phyloP scores from a whole-genome alignment of 2,797 vertebrate species.

The Pteronotus mesoamericanus region DNA sequence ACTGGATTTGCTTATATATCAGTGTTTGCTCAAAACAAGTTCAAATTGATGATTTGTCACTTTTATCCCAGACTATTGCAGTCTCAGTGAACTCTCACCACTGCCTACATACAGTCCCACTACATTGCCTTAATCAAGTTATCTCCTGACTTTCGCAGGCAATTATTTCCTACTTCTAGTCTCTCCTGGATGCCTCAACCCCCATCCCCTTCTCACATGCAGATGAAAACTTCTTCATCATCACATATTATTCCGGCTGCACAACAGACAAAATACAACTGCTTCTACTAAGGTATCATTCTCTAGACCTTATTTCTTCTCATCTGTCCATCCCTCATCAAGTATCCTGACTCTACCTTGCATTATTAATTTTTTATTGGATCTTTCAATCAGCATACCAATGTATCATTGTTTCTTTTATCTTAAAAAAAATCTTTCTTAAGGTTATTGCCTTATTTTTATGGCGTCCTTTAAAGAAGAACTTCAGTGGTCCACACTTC shows the following conservation, averaged over 20 bases:
- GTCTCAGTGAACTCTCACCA: not conserved
- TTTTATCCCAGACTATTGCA: not conserved
- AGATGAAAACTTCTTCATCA: not conserved
- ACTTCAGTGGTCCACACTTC: not conserved
- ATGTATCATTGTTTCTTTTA: not conserved
- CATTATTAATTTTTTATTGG: not conserved
- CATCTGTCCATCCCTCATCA: not conserved
- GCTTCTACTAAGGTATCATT: not conserved
- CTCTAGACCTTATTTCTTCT: not conserved
- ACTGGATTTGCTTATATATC: not conserved
- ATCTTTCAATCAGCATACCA: not conserved
- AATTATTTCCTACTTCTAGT: not conserved
- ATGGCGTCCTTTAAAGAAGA: not conserved
- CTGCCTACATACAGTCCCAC: not conserved
- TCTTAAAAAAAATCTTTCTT: not conserved
- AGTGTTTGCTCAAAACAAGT: not conserved
- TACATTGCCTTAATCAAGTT: not conserved
- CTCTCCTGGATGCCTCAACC: not conserved
- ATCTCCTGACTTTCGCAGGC: not conserved
- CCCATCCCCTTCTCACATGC: not conserved
- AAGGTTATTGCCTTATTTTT: not conserved
- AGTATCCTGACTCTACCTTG: not conserved
- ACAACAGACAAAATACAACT: not conserved
- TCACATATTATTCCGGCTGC: not conserved
- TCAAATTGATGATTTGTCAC: not conserved